Conservation (phyloP, 2,888 invertebrate genomes). For the Callinectes sapidus region DNA sequence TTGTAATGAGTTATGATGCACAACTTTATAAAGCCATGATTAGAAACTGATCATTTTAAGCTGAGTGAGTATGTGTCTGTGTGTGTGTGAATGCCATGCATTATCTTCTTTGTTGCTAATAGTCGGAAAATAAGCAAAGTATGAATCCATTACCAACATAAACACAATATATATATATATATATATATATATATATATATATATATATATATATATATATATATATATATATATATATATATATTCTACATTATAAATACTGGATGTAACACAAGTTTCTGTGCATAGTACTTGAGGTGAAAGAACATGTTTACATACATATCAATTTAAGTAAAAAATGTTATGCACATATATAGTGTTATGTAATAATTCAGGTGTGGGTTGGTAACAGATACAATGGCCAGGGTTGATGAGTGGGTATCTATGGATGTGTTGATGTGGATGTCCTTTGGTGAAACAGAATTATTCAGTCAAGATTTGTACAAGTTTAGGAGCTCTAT, state of each 20-base stretch:
- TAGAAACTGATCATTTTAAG: conserved; percentile 18
- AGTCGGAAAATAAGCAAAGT: background rate
- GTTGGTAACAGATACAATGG: too few species aligned
- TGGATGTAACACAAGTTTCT: background rate
- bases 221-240: background rate
- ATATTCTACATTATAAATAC: background rate
- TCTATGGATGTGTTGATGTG: too few species aligned
- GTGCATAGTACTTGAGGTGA: too few species aligned
- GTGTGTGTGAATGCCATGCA: background rate
- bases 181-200: background rate
- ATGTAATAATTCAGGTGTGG: too few species aligned
- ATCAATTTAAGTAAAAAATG: too few species aligned
- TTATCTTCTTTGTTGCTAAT: background rate
- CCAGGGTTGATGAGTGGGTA: too few species aligned
- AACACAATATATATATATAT: background rate
- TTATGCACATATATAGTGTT: too few species aligned
- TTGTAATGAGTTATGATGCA: background rate
- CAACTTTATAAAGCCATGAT: background rate
- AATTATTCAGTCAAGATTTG: too few species aligned
- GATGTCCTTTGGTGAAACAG: too few species aligned
- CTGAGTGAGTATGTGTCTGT: background rate
- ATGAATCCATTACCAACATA: background rate
- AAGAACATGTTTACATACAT: too few species aligned
- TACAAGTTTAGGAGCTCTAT: too few species aligned
- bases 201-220: background rate